Base-by-base conservation (phyloP, 2,113 vertebrate genomes). In the Leucoraja erinaceus region DNA sequence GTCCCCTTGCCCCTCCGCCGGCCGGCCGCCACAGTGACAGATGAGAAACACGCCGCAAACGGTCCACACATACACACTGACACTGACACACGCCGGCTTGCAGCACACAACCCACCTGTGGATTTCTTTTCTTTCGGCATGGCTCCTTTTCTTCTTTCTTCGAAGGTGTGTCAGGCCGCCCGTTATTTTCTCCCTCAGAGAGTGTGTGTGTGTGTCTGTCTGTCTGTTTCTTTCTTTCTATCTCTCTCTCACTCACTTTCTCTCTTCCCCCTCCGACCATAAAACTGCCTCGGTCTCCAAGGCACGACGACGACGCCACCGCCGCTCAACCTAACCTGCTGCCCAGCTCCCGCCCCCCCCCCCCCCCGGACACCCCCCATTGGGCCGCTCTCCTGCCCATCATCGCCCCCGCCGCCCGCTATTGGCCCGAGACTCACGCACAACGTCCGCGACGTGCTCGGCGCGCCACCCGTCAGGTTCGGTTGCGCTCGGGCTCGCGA, bases 91-190 rank as follows among this genome's bases (percentile, higher is more conserved):
- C 70, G 25, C 68, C 14, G 86, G 5, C 61, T 63, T 63, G 18
- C 61, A 63, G 28, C n/a, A 47, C 33, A 88, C 38, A 47, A 75
- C 83, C 66, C 90, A 91, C 90, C 90, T 91, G 90, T 91, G 90
- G 90, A 72, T 91, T 91, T 91, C 90, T 91, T 91, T 47, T 91
- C 90, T 25, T 91, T 91, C 20, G 90, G 90, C 90, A 91, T 91
- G 59, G n/a, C 68, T 28, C 18, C 66, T 0, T 22, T 8, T 1
- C 8, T 22, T 8, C 8, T 84, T 20, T 7, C 38, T 47, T 47
- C 38, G 38, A 47, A 47, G 38, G 38, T 47, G 38, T 47, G 38
- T 47, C 38, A 47, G 38, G 38, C 38, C 38, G 38, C 38, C 38
- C 38, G 38, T 47, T 47, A 47, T 47, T 47, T 47, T 47, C 38